These are phyloP conservation scores for Euspilapteryx auroguttella DNA, from an alignment of 2,888 invertebrate species.

Conservation along the genomic window DNA sequence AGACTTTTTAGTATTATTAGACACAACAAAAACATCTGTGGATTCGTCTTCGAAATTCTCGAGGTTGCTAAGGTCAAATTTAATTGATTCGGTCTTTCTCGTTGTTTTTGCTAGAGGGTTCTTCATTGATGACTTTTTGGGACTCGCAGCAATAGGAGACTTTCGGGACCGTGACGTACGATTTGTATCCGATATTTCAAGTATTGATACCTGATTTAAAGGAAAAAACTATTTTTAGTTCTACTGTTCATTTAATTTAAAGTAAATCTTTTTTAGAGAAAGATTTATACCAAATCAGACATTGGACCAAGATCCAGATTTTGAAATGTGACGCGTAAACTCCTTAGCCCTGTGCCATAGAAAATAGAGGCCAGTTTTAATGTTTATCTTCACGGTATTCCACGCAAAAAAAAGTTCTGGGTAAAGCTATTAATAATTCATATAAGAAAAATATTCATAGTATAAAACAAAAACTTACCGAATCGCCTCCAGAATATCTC, in stretches of 20 bases:
- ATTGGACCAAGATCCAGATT: no score
- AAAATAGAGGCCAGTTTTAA: no score
- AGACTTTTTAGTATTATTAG: conserved; percentile 7
- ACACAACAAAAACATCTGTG: conserved; percentile 11
- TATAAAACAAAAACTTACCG: no score
- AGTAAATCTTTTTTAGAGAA: no score
- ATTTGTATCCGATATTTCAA: not conserved
- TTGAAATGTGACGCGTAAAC: no score
- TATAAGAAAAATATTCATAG: no score
- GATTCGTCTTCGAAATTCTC: conserved; percentile 12
- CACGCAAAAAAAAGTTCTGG: no score
- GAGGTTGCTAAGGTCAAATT: conserved; percentile 42
- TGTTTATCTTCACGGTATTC: no score
- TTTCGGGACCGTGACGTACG: not conserved
- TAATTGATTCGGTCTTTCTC: conserved; percentile 37
- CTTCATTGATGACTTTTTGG: conserved; percentile 36
- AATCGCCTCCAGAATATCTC: no score
- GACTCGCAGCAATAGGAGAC: conserved; percentile 11
- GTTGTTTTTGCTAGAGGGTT: conserved; percentile 16
- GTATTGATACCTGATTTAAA: not conserved
- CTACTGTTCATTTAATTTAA: not conserved
- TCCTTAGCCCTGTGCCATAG: no score
- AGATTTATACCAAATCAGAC: no score
- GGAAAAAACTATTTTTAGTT: not conserved
- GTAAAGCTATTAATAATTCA: no score